Percentiles rank a stretch among this genome's conserved stretches.
Evolutionary conservation across 1,140 invertebrate species (phyloP).

Genomic region (Anadara kagoshimensis): DNA sequence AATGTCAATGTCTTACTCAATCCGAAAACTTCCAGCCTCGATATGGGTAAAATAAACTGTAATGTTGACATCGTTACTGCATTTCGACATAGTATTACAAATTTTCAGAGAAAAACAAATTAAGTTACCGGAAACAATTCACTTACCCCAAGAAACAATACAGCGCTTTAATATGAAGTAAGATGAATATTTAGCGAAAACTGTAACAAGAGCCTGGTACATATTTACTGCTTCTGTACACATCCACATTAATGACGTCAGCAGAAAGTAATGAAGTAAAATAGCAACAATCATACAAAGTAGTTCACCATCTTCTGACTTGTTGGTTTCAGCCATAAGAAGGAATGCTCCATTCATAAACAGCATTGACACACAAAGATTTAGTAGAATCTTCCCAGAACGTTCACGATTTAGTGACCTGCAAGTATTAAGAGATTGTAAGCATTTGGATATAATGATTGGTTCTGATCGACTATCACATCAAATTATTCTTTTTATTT

Average conservation of each 20-base stretch:
- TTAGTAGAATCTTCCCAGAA: constrained; percentile 77
- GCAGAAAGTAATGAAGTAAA: constrained; percentile 75
- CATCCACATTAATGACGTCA: constrained; percentile 77
- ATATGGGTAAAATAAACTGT: too few species aligned
- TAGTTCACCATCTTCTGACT: constrained; percentile 41
- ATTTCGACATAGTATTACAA: too few species aligned
- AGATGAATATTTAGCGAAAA: constrained; percentile 75
- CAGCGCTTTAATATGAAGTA: constrained; percentile 76
- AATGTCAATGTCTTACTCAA: too few species aligned
- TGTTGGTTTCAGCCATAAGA: constrained; percentile 63
- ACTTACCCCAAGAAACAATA: constrained; percentile 77
- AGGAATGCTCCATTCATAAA: constrained; percentile 75
- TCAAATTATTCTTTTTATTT: too few species aligned
- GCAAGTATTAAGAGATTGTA: neutral
- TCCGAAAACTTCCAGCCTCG: too few species aligned
- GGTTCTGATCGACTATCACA: too few species aligned
- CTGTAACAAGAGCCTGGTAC: constrained; percentile 77
- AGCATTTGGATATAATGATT: neutral
- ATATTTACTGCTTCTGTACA: constrained; percentile 77
- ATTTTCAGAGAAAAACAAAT: neutral
- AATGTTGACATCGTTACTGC: too few species aligned
- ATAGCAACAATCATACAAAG: constrained; percentile 70
- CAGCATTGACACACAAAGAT: constrained; percentile 76
- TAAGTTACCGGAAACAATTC: neutral
- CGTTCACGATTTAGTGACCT: constrained; percentile 76